A percentile compares a stretch with the other conserved stretches of the same genome.
These are phyloP conservation scores for Malacoctenus gilli DNA, from an alignment of 2,797 vertebrate genomes.

Conservation along the genomic window DNA sequence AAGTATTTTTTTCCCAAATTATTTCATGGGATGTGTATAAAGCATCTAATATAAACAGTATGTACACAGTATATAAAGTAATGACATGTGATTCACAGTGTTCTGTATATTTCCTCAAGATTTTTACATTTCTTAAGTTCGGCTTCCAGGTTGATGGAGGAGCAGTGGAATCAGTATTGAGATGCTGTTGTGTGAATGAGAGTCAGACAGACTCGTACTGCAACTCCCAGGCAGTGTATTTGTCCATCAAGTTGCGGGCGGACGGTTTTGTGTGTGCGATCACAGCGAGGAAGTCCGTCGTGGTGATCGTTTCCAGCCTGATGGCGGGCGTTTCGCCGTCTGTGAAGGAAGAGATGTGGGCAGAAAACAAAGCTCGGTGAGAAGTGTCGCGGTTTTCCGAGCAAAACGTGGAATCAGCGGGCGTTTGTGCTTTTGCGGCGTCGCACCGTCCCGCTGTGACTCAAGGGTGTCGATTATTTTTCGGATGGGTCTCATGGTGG, in stretches of 20 bases:
- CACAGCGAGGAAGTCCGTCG: slow-evolving; percentile 89
- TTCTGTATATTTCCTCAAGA: too few species aligned
- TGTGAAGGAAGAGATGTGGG: slow-evolving; percentile 69
- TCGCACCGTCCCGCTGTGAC: slow-evolving; percentile 85
- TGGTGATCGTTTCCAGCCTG: slow-evolving; percentile 87
- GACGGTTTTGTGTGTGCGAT: slow-evolving; percentile 91
- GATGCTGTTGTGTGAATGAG: neutral
- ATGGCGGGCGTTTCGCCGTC: slow-evolving; percentile 72
- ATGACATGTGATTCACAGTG: too few species aligned
- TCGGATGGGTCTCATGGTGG: slow-evolving; percentile 93
- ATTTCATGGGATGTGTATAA: too few species aligned
- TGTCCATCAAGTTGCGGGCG: slow-evolving; percentile 84
- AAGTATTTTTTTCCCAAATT: too few species aligned
- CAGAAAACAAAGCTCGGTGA: too few species aligned
- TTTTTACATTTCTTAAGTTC: too few species aligned
- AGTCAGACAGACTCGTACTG: slow-evolving; percentile 76
- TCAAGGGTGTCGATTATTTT: slow-evolving; percentile 92
- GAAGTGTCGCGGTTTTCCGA: neutral
- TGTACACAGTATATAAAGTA: too few species aligned
- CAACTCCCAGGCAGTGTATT: slow-evolving; percentile 88
- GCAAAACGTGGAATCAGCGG: too few species aligned
- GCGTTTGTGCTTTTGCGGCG: too few species aligned
- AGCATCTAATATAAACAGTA: too few species aligned
- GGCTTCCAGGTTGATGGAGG: too few species aligned
- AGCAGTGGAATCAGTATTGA: too few species aligned